Conservation (phyloP, 2,113 vertebrate genomes). For the Verasper variegatus region DNA sequence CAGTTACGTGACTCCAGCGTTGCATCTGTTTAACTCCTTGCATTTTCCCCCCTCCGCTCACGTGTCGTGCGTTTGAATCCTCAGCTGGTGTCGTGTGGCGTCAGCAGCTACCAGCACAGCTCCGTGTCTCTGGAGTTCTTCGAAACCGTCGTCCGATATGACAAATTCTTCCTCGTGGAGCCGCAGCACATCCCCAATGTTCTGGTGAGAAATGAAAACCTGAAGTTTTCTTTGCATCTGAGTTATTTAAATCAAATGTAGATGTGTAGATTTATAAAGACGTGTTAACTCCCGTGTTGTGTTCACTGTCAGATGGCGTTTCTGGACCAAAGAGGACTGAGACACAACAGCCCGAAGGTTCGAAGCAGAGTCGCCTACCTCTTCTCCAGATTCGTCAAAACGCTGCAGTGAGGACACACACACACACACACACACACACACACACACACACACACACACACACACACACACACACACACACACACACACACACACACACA, state of each 20-base stretch:
- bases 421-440: too few species aligned
- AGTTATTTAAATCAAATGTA: too few species aligned
- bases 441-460: too few species aligned
- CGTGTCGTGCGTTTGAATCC: neutral
- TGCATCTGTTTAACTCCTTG: neutral
- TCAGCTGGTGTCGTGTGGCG: conserved; percentile 92
- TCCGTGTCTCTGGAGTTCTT: conserved; percentile 97
- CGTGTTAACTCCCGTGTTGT: neutral
- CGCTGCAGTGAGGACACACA: conserved; percentile 89
- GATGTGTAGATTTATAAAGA: too few species aligned
- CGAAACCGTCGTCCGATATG: conserved; percentile 95
- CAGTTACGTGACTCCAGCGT: conserved; percentile 40
- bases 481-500: too few species aligned
- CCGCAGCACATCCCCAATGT: conserved; percentile 95
- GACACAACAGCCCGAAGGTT: conserved; percentile 95
- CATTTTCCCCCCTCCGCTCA: neutral
- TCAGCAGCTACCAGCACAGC: conserved; percentile 94
- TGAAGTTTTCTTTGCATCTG: too few species aligned
- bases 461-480: too few species aligned
- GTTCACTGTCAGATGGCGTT: conserved; percentile 91
- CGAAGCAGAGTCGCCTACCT: conserved; percentile 95
- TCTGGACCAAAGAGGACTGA: conserved; percentile 95
- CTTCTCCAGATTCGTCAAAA: conserved; percentile 97
- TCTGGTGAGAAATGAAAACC: conserved; percentile 82
- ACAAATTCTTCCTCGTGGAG: conserved; percentile 97